These are phyloP conservation scores for Gonatopus flavifemur DNA, from an alignment of 1,140 invertebrate species.

Conservation along the genomic window DNA sequence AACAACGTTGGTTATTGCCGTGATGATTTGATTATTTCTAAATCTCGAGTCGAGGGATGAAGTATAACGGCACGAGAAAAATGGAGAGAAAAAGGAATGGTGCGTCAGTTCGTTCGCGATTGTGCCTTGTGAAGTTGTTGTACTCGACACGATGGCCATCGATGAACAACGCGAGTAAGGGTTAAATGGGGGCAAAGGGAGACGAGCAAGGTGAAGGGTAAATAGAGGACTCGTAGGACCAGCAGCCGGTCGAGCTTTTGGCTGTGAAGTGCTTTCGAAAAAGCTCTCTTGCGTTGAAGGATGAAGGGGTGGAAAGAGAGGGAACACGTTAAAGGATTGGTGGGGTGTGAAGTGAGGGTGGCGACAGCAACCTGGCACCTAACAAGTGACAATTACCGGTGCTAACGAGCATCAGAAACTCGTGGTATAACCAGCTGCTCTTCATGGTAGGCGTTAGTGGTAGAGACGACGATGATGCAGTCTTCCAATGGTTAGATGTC, in stretches of 20 bases:
- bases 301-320: not conserved
- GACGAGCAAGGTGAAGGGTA: constrained; percentile 1
- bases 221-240: constrained; percentile 27
- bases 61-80: no score
- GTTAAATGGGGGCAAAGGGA: no score
- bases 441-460: constrained; percentile 15
- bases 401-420: constrained; percentile 41
- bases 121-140: no score
- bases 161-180: no score
- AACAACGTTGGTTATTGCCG: no score
- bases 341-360: constrained; percentile 28
- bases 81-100: no score
- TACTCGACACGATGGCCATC: no score
- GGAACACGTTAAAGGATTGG: not conserved
- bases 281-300: constrained; percentile 20
- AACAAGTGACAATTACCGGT: constrained; percentile 53
- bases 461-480: no score
- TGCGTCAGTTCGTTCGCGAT: no score
- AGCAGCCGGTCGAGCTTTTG: constrained; percentile 18
- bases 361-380: constrained; percentile 41
- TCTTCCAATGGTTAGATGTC: no score
- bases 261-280: constrained; percentile 30
- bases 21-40: no score
- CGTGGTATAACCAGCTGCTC: constrained; percentile 17
- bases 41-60: no score